Conservation (phyloP, 2,113 vertebrate species). For the Enhydra lutris region DNA sequence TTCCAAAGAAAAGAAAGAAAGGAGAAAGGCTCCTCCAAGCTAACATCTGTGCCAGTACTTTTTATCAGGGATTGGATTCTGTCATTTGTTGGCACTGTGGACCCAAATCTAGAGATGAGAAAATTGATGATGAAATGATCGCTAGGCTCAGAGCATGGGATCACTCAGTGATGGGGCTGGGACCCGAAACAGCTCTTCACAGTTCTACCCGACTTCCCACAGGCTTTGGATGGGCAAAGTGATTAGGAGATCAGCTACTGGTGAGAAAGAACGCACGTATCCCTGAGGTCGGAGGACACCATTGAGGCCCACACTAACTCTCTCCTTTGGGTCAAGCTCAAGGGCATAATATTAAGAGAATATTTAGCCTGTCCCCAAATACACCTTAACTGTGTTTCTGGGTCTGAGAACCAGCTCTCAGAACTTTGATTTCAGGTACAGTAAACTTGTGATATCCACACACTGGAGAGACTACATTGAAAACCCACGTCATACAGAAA, state of each 20-base stretch:
- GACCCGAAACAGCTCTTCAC: background rate
- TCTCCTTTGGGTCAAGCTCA: background rate
- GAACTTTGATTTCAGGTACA: background rate
- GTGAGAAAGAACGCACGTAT: background rate
- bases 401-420: background rate
- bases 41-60: background rate
- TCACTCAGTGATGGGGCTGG: background rate
- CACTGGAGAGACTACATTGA: accelerated
- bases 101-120: background rate
- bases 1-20: background rate
- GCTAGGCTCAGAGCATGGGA: background rate
- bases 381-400: background rate
- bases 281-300: background rate
- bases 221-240: background rate
- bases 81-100: background rate
- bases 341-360: background rate
- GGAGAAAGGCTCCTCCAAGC: background rate
- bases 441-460: background rate
- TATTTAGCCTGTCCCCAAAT: background rate
- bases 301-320: background rate
- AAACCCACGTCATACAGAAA: background rate
- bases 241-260: background rate
- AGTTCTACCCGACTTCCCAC: background rate
- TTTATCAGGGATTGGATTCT: background rate
- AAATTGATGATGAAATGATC: background rate